Conservation (phyloP, 2,797 vertebrate species). For the Triplophysa yarkandensis region DNA sequence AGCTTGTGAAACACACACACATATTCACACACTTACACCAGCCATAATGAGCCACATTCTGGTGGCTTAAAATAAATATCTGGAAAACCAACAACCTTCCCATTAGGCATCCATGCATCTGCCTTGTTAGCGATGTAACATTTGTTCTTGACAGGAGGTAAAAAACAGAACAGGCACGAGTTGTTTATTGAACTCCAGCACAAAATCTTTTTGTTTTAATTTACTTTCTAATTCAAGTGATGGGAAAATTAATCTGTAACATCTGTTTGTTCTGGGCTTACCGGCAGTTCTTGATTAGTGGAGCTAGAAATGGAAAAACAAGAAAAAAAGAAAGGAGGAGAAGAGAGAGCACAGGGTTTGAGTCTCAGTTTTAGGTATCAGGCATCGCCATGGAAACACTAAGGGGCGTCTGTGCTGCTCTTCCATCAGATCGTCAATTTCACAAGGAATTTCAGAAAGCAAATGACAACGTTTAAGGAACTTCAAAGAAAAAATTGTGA, state of each 20-base stretch:
- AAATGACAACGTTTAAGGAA: conserved; percentile 6
- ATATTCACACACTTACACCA: conserved; percentile 76
- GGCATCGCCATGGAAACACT: conserved; percentile 50
- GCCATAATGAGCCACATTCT: conserved; percentile 49
- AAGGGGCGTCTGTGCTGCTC: conserved; percentile 34
- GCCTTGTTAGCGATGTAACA: conserved; percentile 60
- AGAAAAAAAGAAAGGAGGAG: conserved; percentile 36
- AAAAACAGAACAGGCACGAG: conserved; percentile 50
- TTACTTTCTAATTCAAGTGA: conserved; percentile 72
- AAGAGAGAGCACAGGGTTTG: conserved; percentile 45
- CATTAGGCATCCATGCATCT: conserved; percentile 57
- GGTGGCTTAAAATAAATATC: conserved; percentile 22
- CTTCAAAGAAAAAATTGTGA: conserved; percentile 7
- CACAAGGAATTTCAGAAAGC: conserved; percentile 30
- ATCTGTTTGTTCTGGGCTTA: conserved; percentile 76
- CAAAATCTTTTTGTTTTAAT: conserved; percentile 70
- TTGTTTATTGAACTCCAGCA: conserved; percentile 61
- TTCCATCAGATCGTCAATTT: conserved; percentile 37
- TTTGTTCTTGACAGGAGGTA: conserved; percentile 54
- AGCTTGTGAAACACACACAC: conserved; percentile 36
- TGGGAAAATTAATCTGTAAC: conserved; percentile 78
- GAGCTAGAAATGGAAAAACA: conserved; percentile 64
- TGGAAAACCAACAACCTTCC: conserved; percentile 38
- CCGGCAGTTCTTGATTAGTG: conserved; percentile 78
- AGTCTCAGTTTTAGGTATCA: conserved; percentile 54